Base-by-base conservation (phyloP, 92 coral and sea anemone species). In the Actinernus sp. region DNA sequence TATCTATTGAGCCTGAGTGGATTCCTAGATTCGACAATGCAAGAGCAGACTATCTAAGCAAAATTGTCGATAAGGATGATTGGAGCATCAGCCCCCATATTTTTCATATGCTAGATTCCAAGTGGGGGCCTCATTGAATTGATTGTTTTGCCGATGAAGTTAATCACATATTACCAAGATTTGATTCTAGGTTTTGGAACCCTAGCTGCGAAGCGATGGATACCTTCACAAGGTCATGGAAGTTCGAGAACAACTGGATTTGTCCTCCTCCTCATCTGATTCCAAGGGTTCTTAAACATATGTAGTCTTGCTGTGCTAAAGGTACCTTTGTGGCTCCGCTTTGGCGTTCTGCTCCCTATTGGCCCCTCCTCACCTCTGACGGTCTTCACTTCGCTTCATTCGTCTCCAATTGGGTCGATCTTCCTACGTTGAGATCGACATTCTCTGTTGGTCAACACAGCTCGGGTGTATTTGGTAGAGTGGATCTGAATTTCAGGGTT, bases 111-210 rank as follows among this genome's bases (percentile, higher is more conserved):
- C 31, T 68, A 18, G 65, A 68, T 16, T 37, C 14, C 6, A 54
- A 24, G 44, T 68, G 65, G 65, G 76, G 76, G 1, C 76, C 76
- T 14, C 65, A 54, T 32, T 13, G 40, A 0, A 20, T 68, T 34
- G 75, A 68, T 36, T 45, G 74, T 10, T 66, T 50, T 23, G 74
- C 74, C 3, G 62, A 34, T 26, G 61, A 73, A n/a, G 39, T 33
- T 29, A 74, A 74, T 55, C 51, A 41, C 20, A 47, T 37, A 41
- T 27, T 64, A 36, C 52, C 65, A 34, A 54, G 58, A 65, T 65
- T 65, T 38, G 64, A 53, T 48, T 64, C 64, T 38, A 54, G 57
- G 41, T 75, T 38, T 37, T 76, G 83, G 67, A 64, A 76, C 33
- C 83, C 74, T 3, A 27, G 12, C 6, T 61, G 72, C 20, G 63